A percentile compares a stretch with the other conserved stretches of the same genome.
Conservation (phyloP, 2,797 vertebrate genomes). For the Trematomus bernacchii region DNA sequence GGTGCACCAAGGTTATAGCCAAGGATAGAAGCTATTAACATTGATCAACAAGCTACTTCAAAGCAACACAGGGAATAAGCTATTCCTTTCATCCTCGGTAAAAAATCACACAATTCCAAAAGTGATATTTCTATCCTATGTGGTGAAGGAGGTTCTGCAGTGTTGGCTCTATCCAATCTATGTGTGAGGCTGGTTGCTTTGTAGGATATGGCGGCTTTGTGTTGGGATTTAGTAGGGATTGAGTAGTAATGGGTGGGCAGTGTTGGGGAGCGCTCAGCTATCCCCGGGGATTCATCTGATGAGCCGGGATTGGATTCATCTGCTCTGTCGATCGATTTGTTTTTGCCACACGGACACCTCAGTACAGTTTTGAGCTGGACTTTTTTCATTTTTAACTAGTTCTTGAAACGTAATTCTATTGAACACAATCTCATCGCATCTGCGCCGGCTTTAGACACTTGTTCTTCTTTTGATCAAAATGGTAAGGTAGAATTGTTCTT, state of each 20-base stretch:
- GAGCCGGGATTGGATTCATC: constrained; percentile 85
- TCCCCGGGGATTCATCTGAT: constrained; percentile 81
- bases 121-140: constrained; percentile 25
- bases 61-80: constrained; percentile 23
- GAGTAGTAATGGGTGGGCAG: constrained; percentile 81
- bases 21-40: constrained; percentile 13
- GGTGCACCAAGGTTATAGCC: not conserved
- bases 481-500: constrained; percentile 61
- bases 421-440: constrained; percentile 75
- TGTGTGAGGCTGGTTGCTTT: constrained; percentile 52
- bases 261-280: constrained; percentile 68
- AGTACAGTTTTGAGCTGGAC: constrained; percentile 61
- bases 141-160: not conserved
- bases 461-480: constrained; percentile 75
- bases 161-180: constrained; percentile 6
- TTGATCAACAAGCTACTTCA: constrained; percentile 55
- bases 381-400: constrained; percentile 78
- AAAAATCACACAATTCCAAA: constrained; percentile 23
- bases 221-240: constrained; percentile 80
- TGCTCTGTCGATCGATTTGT: constrained; percentile 85
- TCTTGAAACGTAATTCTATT: constrained; percentile 71
- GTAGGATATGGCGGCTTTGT: constrained; percentile 74
- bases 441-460: constrained; percentile 64
- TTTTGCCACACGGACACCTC: constrained; percentile 75
- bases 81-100: constrained; percentile 39